Base-by-base conservation (phyloP, 2,888 invertebrate species). In the Liopterus haemorrhoidalis region DNA sequence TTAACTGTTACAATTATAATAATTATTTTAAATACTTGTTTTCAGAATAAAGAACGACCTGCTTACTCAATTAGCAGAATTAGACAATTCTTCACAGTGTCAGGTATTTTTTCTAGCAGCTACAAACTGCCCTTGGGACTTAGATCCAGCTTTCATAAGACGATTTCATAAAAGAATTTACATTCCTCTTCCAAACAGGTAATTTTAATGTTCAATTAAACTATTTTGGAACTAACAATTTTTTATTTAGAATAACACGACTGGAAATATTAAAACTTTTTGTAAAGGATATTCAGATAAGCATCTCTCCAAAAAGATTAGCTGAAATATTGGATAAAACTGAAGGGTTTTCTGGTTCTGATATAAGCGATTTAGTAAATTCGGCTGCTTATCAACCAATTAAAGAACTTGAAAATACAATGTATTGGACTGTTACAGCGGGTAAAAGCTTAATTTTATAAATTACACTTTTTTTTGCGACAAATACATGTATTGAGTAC, bases 71-170 rank as follows among this genome's bases (percentile, higher is more conserved):
- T 65, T 78, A 57, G 70, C 73, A 51, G 56, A 53, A 39, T 58
- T 64, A 31, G 60, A 62, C 49, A 52, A 32, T 4, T 37, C 27
- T 16, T 28, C 43, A 22, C 16, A 59, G n/a, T 56, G 50, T 31
- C 61, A 63, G 36, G 51, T 59, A 22, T 63, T 74, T 49, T 56
- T 78, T 11, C 60, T 78, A 16, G 72, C 74, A 54, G 76, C 76
- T 11, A 78, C 78, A 2, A 78, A 78, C 59, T 76, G 76, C 54
- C 78, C 78, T 1, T 78, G 78, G 78, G 78, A 78, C 48, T 60
- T 78, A 18, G 78, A 78, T 54, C 59, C 70, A 0, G 78, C 78
- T 1, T 75, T 78, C 52, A 55, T 76, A 41, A 56, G 77, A 40
- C 63, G 78, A 30, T 76, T 78, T 52, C 74, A 77, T 56, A 71